Evolutionary conservation across 2,113 vertebrate genomes (phyloP), one percentile per base, ranked within the genome.

Genomic region (Megaleporinus macrocephalus): DNA sequence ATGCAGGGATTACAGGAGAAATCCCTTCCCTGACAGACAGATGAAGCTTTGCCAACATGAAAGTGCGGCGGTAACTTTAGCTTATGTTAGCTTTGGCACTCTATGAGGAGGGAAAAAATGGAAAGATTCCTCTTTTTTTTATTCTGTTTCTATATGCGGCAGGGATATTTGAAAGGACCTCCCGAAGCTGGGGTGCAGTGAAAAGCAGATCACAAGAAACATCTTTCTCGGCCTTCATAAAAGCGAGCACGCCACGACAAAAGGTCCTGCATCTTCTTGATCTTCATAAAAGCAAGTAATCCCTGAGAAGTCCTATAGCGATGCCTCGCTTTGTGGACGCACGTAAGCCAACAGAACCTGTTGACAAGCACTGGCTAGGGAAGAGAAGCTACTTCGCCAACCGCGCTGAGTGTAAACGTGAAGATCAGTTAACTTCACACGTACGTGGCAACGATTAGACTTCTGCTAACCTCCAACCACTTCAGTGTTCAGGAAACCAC

Each of bases 1-100:
- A 92, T 89, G 87, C 85, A 88, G 86, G 91, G 91, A 93, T 93
- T 92, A 93, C 83, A 85, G 86, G 78, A 90, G 88, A 91, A 93
- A 93, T 91, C 87, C 57, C 86, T 78, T 81, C 87, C 78, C 69
- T 83, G 80, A 78, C 83, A 79, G 83, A 78, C 71, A 72, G 51
- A 72, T 78, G 91, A 92, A 86, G 87, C 86, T 85, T 80, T 86
- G 86, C 79, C 82, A 80, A 90, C 91, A 92, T 91, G 87, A 92
- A 92, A 89, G 88, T 83, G 88, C 88, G 36, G 62, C 44, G 63
- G 44, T 69, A 73, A 71, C 63, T 78, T 65, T 53, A 65, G 57
- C 26, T 59, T 80, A 24, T 44, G 16, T 33, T 47, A 49, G 55
- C 49, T 51, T 61, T 80, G 51, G 49, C 63, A 76, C 49, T 76